Percentiles rank a stretch among this genome's conserved stretches.
phyloP scores from a whole-genome alignment of 2,113 vertebrate genomes.

The Psophia crepitans region DNA sequence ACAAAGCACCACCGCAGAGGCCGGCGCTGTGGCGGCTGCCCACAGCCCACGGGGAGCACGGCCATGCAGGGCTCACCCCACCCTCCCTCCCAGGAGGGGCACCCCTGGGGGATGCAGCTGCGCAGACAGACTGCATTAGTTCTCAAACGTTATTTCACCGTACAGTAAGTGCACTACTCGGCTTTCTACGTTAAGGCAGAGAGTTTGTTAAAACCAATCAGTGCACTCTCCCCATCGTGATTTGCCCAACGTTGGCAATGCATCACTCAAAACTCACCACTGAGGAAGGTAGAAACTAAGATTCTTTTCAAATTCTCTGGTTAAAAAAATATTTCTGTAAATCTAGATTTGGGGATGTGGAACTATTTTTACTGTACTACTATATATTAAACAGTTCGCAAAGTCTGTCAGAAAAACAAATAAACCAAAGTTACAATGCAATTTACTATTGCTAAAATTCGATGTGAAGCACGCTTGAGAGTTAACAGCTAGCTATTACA shows the following conservation, averaged over 20 bases:
- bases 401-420: neutral
- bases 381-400: neutral
- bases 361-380: neutral
- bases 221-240: neutral
- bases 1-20: neutral
- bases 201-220: neutral
- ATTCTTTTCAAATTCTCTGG: too few species aligned
- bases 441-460: neutral
- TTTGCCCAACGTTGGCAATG: accelerated
- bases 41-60: accelerated
- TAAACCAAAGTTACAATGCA: neutral
- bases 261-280: neutral
- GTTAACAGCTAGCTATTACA: neutral
- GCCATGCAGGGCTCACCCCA: neutral
- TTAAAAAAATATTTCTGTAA: neutral
- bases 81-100: neutral
- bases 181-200: neutral
- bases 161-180: neutral
- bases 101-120: neutral
- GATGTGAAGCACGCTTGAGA: neutral
- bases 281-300: neutral
- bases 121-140: neutral
- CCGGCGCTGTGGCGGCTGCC: accelerated
- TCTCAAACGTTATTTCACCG: neutral
- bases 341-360: neutral